These are phyloP conservation scores for Lepidurus packardi DNA, from an alignment of 1,140 invertebrate species.

Conservation along the genomic window DNA sequence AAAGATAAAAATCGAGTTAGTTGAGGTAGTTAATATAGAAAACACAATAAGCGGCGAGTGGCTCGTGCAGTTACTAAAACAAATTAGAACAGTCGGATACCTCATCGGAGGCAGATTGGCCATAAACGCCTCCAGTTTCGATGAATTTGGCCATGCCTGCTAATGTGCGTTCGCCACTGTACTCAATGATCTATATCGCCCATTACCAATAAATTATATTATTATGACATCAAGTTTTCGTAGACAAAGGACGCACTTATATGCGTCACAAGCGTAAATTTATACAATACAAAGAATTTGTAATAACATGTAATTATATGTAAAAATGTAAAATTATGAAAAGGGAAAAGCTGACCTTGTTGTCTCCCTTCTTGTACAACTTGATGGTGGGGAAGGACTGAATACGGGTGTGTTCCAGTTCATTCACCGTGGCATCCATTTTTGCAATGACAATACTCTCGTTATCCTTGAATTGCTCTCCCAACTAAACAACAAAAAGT, in stretches of 20 bases:
- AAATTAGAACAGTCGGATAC: conserved; percentile 44
- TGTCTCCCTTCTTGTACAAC: conserved; percentile 85
- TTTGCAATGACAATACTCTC: conserved; percentile 89
- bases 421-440: conserved; percentile 97
- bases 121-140: conserved; percentile 60
- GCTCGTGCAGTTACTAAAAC: conserved; percentile 36
- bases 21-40: neutral
- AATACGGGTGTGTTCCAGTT: conserved; percentile 91
- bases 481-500: conserved; percentile 46
- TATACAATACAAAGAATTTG: conserved; percentile 28
- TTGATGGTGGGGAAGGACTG: conserved; percentile 95
- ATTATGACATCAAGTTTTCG: conserved; percentile 25
- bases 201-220: neutral
- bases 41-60: neutral
- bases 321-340: conserved; percentile 34
- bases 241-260: conserved; percentile 38
- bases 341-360: conserved; percentile 59
- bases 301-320: too few relatives aligned
- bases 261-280: conserved; percentile 22
- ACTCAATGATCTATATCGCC: conserved; percentile 68
- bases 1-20: conserved; percentile 29
- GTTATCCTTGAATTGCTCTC: conserved; percentile 78
- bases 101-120: conserved; percentile 55
- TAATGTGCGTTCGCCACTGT: conserved; percentile 89
- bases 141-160: conserved; percentile 90